Evolutionary conservation across 1,140 invertebrate species (phyloP).

Genomic region (Chironomus striatipennis): DNA sequence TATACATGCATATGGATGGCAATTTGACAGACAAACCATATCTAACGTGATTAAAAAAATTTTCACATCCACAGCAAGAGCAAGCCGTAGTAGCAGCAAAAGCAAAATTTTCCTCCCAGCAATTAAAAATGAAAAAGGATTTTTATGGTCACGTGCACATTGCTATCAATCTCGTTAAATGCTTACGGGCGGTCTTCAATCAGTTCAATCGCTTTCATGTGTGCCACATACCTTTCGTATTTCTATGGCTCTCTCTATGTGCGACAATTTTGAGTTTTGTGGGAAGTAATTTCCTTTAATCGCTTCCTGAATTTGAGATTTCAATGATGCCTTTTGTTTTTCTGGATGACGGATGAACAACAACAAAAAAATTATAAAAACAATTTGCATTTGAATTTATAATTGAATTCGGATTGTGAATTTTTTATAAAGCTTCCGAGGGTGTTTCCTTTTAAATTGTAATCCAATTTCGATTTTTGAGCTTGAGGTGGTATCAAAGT

Average conservation of each 20-base stretch:
- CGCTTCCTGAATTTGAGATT: neutral
- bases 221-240: neutral
- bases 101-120: neutral
- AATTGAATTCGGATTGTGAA: too few relatives aligned
- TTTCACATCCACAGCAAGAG: neutral
- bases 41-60: neutral
- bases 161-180: neutral
- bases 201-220: constrained; percentile 12
- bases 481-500: too few relatives aligned
- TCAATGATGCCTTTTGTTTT: too few relatives aligned
- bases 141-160: neutral
- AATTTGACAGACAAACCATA: neutral
- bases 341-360: too few relatives aligned
- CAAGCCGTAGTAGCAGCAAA: neutral
- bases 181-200: constrained; percentile 8
- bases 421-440: too few relatives aligned
- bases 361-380: too few relatives aligned
- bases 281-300: constrained; percentile 1
- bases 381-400: too few relatives aligned
- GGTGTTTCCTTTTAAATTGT: too few relatives aligned
- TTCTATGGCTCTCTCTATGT: neutral
- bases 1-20: too few relatives aligned
- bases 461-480: too few relatives aligned
- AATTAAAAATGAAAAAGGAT: constrained; percentile 12
- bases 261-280: neutral